Base-by-base conservation (phyloP, 2,113 vertebrate genomes). In the Phodopus roborovskii region DNA sequence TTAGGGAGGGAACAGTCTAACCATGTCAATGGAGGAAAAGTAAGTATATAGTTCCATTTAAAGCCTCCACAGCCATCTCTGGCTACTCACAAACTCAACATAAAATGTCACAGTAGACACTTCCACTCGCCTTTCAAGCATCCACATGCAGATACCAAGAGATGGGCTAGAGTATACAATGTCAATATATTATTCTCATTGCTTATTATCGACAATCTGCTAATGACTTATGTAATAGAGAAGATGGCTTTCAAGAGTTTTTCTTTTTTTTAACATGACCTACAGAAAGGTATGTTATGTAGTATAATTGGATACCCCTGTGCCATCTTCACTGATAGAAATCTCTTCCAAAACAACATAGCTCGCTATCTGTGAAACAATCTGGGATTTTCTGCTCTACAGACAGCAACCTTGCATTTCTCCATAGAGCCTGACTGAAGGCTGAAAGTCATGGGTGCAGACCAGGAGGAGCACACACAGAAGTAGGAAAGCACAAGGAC, bases 391-490 rank as follows among this genome's bases (percentile, higher is more conserved):
- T 83, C 15, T 39, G 7, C 16, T 22, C 10, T 56, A 7, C n/a
- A 74, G 36, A 48, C 3, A 45, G 33, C 70, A 28, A 56, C 13
- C 26, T 8, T 28, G 36, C n/a, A 28, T 8, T 12, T 22, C 0
- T 48, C 19, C 11, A 1, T 30, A 28, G 33, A 45, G 30, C 78
- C 8, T 50, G 42, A 36, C 7, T 48, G 28, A 16, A 26, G 22
- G 50, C 68, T 20, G 22, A 48, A 62, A 42, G 48, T 10, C 15
- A 0, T 13, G 1, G 24, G 12, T 58, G 0, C 16, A 6, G 19
- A 26, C 11, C 0, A n/a, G 9, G n/a, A 48, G 24, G 4, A 58
- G 1, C 30, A 50, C 11, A 5, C 1, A 10, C 0, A 6, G 60
- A 79, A n/a, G 64, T 58, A 81, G 12, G 6, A 36, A 84, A 84